Conservation (phyloP, 2,113 vertebrate species). For the Semicossyphus pulcher region DNA sequence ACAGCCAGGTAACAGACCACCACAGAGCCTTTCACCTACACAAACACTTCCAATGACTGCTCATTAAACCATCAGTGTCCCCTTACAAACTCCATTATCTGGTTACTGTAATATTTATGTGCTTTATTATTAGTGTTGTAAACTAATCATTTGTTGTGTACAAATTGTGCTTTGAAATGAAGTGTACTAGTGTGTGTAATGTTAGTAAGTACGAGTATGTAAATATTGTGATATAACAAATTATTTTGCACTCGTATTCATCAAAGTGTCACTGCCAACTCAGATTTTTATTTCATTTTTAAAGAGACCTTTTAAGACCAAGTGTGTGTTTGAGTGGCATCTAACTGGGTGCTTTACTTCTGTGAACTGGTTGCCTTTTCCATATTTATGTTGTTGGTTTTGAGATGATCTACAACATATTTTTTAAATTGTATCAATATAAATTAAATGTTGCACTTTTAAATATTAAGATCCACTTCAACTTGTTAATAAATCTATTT, state of each 20-base stretch:
- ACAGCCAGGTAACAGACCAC: background rate
- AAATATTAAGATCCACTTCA: conserved; percentile 35
- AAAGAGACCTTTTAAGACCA: conserved; percentile 27
- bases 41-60: background rate
- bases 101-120: conserved; percentile 4
- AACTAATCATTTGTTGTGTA: conserved; percentile 4
- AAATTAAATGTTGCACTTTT: conserved; percentile 46
- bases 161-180: background rate
- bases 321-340: background rate
- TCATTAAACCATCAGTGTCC: background rate
- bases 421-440: conserved; percentile 30
- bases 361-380: conserved; percentile 31
- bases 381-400: conserved; percentile 16
- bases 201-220: background rate
- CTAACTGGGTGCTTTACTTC: conserved; percentile 15
- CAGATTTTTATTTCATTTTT: background rate
- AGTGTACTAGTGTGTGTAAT: background rate
- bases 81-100: background rate
- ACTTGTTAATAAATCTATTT: conserved; percentile 68
- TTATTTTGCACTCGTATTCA: conserved; percentile 47
- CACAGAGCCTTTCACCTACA: background rate
- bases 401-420: conserved; percentile 20
- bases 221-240: conserved; percentile 25
- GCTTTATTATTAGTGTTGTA: conserved; percentile 1
- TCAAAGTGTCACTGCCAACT: conserved; percentile 67